A percentile compares a stretch with the other conserved stretches of the same genome.
These are phyloP conservation scores for Lasioglossum albipes DNA, from an alignment of 1,140 invertebrate genomes.

Conservation along the genomic window DNA sequence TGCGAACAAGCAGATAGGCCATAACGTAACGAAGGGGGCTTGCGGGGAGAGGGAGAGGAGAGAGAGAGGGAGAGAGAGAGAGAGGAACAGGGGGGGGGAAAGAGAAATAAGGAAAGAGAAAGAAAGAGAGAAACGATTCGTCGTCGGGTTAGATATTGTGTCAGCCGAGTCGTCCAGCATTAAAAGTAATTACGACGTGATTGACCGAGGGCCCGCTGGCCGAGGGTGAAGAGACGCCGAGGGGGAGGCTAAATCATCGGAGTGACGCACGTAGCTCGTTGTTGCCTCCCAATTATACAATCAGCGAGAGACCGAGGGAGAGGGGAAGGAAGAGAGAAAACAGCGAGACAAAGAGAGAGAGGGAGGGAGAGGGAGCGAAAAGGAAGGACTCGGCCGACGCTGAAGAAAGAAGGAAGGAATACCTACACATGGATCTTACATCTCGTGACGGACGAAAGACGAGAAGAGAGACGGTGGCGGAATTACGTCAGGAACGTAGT, in stretches of 20 bases:
- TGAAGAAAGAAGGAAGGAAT: conserved; percentile 43
- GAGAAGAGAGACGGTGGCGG: conserved; percentile 51
- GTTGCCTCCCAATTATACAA: conserved; percentile 80
- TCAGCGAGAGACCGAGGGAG: conserved; percentile 69
- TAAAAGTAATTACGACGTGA: conserved; percentile 81
- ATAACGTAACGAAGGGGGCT: conserved; percentile 22
- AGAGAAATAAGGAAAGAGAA: background rate
- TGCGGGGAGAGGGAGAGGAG: conserved; percentile 35
- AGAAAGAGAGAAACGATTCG: conserved; percentile 57
- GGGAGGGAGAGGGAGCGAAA: conserved; percentile 24
- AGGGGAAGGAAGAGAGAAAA: conserved; percentile 46
- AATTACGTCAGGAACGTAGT: conserved; percentile 62
- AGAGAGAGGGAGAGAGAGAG: conserved; percentile 19
- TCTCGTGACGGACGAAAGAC: conserved; percentile 52
- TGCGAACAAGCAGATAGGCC: conserved; percentile 70
- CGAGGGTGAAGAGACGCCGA: conserved; percentile 69
- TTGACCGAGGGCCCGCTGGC: conserved; percentile 78
- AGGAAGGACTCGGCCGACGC: conserved; percentile 33
- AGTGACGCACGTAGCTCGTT: conserved; percentile 80
- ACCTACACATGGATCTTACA: conserved; percentile 17
- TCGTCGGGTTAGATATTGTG: conserved; percentile 79
- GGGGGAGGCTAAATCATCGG: conserved; percentile 77
- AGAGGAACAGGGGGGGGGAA: background rate
- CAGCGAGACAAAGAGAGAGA: conserved; percentile 34
- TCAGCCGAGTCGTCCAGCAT: conserved; percentile 79